phyloP scores from a whole-genome alignment of 2,888 invertebrate species.

The Iselma pallidipennis region DNA sequence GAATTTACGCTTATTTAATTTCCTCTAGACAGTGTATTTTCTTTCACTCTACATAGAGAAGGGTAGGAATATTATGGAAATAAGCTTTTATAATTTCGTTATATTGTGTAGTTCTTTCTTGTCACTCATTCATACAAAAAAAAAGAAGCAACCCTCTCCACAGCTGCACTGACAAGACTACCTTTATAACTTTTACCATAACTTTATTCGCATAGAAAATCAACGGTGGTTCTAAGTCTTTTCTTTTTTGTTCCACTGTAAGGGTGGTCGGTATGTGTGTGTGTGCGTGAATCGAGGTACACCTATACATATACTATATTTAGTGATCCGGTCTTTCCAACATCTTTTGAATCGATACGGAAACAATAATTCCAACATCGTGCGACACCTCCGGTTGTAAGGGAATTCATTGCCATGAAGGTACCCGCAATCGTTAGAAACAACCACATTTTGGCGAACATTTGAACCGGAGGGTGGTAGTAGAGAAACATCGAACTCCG shows the following conservation, averaged over 20 bases:
- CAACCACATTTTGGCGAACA: neutral
- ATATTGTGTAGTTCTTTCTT: constrained; percentile 12
- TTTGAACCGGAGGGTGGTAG: neutral
- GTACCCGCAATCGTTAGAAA: neutral
- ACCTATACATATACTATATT: too few relatives aligned
- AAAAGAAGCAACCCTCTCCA: neutral
- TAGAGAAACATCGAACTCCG: neutral
- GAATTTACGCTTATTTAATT: constrained; percentile 30
- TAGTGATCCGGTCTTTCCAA: neutral
- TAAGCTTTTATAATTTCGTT: constrained; percentile 23
- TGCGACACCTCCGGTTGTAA: neutral
- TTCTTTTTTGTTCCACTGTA: neutral
- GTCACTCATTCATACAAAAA: neutral
- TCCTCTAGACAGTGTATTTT: constrained; percentile 24
- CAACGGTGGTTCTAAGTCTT: neutral
- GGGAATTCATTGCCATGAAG: neutral
- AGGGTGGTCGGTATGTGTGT: neutral
- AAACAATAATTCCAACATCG: neutral
- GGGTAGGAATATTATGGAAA: constrained; percentile 22
- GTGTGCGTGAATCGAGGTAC: neutral
- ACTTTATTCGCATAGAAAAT: neutral
- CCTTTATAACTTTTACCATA: neutral
- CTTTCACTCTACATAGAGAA: neutral
- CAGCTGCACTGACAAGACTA: neutral
- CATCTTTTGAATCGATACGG: neutral